Percentiles rank a stretch among this genome's conserved stretches.
Evolutionary conservation across 2,888 invertebrate genomes (phyloP).

Genomic region (Tillus elongatus): DNA sequence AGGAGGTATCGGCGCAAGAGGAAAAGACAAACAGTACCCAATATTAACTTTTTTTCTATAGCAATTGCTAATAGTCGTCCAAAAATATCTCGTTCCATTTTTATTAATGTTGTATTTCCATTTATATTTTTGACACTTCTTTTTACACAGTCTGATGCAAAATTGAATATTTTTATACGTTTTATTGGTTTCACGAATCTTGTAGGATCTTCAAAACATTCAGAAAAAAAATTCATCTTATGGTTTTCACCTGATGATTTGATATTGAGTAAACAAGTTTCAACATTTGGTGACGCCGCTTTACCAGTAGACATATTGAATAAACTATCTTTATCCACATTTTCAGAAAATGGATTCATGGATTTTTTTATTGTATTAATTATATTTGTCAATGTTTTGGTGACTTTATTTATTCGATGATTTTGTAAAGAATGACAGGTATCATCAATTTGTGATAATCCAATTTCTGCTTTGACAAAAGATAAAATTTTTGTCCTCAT

Average conservation of each 20-base stretch:
- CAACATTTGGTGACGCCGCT: slow-evolving; percentile 23
- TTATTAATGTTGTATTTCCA: slow-evolving; percentile 23
- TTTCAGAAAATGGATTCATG: slow-evolving; percentile 19
- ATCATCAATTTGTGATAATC: slow-evolving; percentile 23
- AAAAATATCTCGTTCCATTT: slow-evolving; percentile 23
- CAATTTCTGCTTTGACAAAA: slow-evolving; percentile 14
- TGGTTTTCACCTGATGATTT: slow-evolving; percentile 20
- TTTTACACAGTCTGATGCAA: slow-evolving; percentile 23
- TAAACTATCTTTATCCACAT: slow-evolving; percentile 15
- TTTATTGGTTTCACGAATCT: slow-evolving; percentile 27
- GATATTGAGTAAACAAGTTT: slow-evolving; percentile 25
- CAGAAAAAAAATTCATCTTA: too few relatives aligned
- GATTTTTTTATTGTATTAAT: slow-evolving; percentile 15
- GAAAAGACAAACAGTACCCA: slow-evolving; percentile 14
- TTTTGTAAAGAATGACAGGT: slow-evolving; percentile 18
- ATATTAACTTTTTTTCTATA: slow-evolving; percentile 22
- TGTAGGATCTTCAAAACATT: too few relatives aligned
- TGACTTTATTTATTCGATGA: slow-evolving; percentile 21
- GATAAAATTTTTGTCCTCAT: slow-evolving; percentile 27
- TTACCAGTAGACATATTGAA: slow-evolving; percentile 26
- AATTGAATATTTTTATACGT: slow-evolving; percentile 27
- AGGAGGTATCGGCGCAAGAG: slow-evolving; percentile 15
- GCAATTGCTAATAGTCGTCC: slow-evolving; percentile 17
- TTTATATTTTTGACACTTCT: too few relatives aligned
- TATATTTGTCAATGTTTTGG: slow-evolving; percentile 15